These are phyloP conservation scores for Ageneiosus marmoratus DNA, from an alignment of 2,113 vertebrate genomes.

Conservation along the genomic window DNA sequence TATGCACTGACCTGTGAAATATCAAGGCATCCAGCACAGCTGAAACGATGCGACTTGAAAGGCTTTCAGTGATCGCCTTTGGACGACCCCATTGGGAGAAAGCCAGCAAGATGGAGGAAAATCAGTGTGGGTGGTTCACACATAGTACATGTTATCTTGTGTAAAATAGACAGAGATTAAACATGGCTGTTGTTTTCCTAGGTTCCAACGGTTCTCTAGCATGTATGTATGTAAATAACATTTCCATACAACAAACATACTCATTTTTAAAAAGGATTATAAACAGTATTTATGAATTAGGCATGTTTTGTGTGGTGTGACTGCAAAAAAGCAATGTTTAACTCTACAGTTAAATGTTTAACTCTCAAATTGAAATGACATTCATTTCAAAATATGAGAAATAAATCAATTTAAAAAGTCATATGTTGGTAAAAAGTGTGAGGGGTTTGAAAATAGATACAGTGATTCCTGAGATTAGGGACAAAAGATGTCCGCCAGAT, in stretches of 20 bases:
- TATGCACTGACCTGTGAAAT: slow-evolving; percentile 76
- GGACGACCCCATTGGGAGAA: slow-evolving; percentile 55
- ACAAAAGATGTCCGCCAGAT: no score
- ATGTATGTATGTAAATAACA: not conserved
- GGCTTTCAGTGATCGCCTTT: slow-evolving; percentile 68
- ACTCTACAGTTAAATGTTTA: not conserved
- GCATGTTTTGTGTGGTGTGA: not conserved
- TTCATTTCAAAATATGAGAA: no score
- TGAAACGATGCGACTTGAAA: slow-evolving; percentile 78
- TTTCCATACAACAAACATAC: not conserved
- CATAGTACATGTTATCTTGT: not conserved
- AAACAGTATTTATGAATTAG: not conserved
- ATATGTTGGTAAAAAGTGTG: no score
- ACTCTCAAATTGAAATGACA: not conserved
- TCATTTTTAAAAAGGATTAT: not conserved
- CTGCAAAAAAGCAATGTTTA: not conserved
- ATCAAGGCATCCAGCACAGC: slow-evolving; percentile 65
- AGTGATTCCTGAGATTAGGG: no score
- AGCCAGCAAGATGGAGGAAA: slow-evolving; percentile 14
- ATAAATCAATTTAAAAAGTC: no score
- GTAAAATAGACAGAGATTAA: not conserved
- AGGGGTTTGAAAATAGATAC: no score
- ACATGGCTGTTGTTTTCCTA: not conserved
- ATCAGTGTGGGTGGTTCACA: slow-evolving; percentile 30
- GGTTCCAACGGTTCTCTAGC: no score